Evolutionary conservation across 2,797 vertebrate species (phyloP).

Genomic region (Enteromius fasciolatus): DNA sequence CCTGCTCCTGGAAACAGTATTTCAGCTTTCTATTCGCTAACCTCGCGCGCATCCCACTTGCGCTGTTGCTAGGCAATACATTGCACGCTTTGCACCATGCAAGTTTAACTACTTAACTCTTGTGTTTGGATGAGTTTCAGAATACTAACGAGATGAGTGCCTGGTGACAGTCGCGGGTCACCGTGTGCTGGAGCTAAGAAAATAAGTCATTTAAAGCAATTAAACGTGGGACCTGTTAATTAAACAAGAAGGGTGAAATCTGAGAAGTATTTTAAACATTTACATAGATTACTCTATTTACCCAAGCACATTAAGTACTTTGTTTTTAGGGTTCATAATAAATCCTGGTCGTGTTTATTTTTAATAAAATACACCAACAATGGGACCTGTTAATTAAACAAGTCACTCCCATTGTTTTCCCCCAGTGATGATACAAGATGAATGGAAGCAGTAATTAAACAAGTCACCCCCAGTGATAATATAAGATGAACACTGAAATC

Average conservation of each 20-base stretch:
- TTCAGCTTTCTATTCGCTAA: conserved; percentile 84
- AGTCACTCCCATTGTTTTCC: too few relatives aligned
- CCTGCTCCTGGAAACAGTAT: conserved; percentile 85
- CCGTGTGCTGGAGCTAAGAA: not conserved
- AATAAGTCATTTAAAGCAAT: not conserved
- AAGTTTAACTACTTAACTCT: conserved; percentile 59
- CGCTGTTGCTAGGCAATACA: conserved; percentile 86
- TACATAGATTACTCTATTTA: too few relatives aligned
- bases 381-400: too few relatives aligned
- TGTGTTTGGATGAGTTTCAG: conserved; percentile 53
- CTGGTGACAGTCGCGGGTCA: conserved; percentile 52
- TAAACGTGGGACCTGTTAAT: not conserved
- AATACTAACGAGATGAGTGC: conserved; percentile 55
- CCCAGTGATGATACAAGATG: too few relatives aligned
- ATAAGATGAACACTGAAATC: not conserved
- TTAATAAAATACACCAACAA: too few relatives aligned
- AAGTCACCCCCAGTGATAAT: too few relatives aligned
- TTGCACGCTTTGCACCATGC: conserved; percentile 70
- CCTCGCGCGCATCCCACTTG: conserved; percentile 68
- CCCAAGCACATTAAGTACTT: not conserved
- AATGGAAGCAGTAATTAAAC: not conserved
- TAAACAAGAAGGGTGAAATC: not conserved
- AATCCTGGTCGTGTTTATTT: too few relatives aligned
- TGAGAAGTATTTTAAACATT: not conserved
- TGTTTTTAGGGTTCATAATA: too few relatives aligned